Conservation (phyloP, 1,140 invertebrate genomes). For the Anoplophora glabripennis region DNA sequence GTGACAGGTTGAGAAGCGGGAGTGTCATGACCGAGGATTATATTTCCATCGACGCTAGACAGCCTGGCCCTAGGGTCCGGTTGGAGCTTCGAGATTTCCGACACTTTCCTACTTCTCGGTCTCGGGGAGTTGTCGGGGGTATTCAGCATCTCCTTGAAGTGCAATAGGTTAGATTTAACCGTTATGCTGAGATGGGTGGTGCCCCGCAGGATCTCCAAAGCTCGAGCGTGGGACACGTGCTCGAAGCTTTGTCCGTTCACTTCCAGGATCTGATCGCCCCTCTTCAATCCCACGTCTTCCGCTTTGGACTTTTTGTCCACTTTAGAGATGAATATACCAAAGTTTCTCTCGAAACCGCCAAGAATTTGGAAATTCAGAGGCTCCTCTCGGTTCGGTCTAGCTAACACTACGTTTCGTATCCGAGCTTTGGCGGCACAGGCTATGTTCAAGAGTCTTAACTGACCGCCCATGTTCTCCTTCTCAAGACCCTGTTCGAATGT, state of each 20-base stretch:
- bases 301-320: constrained; percentile 86
- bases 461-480: constrained; percentile 79
- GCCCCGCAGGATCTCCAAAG: constrained; percentile 87
- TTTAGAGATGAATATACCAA: constrained; percentile 94
- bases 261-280: constrained; percentile 96
- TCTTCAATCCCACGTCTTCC: constrained; percentile 92
- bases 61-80: constrained; percentile 64
- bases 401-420: constrained; percentile 85
- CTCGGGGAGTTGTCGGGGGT: constrained; percentile 79
- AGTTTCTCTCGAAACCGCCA: constrained; percentile 84
- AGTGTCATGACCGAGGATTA: constrained; percentile 38
- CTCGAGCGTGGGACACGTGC: constrained; percentile 83
- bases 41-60: constrained; percentile 60
- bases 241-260: constrained; percentile 96
- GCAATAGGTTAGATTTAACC: constrained; percentile 93
- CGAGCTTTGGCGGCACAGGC: constrained; percentile 95
- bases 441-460: constrained; percentile 84
- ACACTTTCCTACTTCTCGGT: constrained; percentile 57
- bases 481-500: constrained; percentile 86
- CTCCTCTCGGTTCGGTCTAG: constrained; percentile 87
- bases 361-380: constrained; percentile 89
- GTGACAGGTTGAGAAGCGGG: constrained; percentile 46
- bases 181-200: constrained; percentile 95
- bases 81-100: constrained; percentile 61
- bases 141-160: constrained; percentile 80